These are phyloP conservation scores for Metalampra italica DNA, from an alignment of 2,888 invertebrate species.

Conservation along the genomic window DNA sequence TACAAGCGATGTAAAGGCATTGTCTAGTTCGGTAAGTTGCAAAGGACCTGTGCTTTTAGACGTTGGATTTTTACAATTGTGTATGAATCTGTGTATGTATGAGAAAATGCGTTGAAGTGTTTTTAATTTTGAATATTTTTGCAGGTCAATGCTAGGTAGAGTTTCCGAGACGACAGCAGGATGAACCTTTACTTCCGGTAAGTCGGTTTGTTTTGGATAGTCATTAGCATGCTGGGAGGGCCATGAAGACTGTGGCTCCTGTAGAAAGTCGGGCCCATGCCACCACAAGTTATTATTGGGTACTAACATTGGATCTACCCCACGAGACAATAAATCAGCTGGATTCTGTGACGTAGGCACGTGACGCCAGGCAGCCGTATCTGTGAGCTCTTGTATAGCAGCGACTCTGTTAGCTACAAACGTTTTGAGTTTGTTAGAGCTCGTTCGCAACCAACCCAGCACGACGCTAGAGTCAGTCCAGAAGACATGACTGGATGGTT, in stretches of 20 bases:
- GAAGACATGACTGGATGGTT: not conserved
- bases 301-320: conserved; percentile 15
- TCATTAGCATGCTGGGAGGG: conserved; percentile 6
- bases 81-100: not conserved
- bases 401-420: conserved; percentile 23
- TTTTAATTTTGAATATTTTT: not conserved
- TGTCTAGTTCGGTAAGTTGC: not conserved
- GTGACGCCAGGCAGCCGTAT: conserved; percentile 17
- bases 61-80: not conserved
- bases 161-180: not conserved
- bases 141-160: not conserved
- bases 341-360: conserved; percentile 23
- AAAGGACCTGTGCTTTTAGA: not conserved
- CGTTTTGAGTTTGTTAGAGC: conserved; percentile 13
- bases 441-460: conserved; percentile 19
- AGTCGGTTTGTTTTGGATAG: not conserved
- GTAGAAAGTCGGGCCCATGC: conserved; percentile 18
- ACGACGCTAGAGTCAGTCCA: conserved; percentile 24
- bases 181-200: conserved; percentile 6
- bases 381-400: conserved; percentile 22
- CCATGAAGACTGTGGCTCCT: conserved; percentile 6
- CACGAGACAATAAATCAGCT: conserved; percentile 24
- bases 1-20: not conserved
- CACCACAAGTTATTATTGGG: conserved; percentile 18
- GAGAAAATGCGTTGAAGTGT: not conserved